Evolutionary conservation across 2,888 invertebrate species (phyloP), one percentile per base, ranked within the genome.

Genomic region (Branchipolynoe longqiensis): DNA sequence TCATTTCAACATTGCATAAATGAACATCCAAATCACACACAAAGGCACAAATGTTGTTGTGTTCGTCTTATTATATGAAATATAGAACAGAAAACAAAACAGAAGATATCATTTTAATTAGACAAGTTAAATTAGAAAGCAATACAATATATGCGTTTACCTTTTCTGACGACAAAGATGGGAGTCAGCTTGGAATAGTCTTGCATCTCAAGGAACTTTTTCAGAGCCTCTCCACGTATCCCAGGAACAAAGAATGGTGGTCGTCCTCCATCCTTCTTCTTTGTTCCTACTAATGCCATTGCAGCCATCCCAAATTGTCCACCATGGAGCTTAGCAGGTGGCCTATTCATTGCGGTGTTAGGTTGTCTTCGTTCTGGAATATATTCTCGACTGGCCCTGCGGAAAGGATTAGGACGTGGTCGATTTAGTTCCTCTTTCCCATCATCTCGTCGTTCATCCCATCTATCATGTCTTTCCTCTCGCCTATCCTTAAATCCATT

Each of bases 91-190:
- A 62, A 8, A n/a, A 12, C 8, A 62, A 12, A 62, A 8, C 62
- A 28, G 12, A 22, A 28, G 62, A 62, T 6, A 62, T 48, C 48
- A 62, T 8, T 62, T 8, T 62, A n/a, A 62, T 12, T 62, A 25
- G 6, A 48, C 8, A 48, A 48, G 48, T 4, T 58, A 58, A 8
- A 58, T n/a, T n/a, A n/a, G n/a, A 58, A 58, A 58, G 58, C n/a
- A 58, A n/a, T n/a, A 58, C 8, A 18, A 8, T 12, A 48, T 12
- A 48, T 48, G 48, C 8, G 8, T n/a, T 78, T 78, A 78, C 78
- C 78, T 78, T 78, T 78, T 54, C 54, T 78, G 78, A 78, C 78
- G 31, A 78, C 48, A 25, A 78, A 78, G 31, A 78, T 78, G 1
- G 78, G 78, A 78, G 18, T 12, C 41, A 78, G 40, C 25, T 14